Conservation (phyloP, 2,797 vertebrate species). For the Peromyscus aztecus region DNA sequence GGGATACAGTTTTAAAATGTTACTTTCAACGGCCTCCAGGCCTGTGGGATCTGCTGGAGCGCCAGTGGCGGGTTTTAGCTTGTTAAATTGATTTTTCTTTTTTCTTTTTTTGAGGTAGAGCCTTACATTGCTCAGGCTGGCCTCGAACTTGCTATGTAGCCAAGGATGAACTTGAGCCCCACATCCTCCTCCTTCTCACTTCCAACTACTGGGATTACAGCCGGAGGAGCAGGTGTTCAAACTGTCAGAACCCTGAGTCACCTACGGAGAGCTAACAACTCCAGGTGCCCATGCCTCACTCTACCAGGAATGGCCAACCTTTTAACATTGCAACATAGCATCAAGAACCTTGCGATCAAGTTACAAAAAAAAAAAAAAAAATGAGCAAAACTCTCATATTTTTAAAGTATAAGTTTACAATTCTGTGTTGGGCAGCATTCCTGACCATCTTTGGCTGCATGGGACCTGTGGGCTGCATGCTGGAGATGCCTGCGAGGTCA, state of each 20-base stretch:
- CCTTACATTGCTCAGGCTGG: not conserved
- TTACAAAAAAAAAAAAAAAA: not conserved
- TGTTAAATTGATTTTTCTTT: not conserved
- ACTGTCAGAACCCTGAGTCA: not conserved
- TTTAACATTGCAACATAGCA: not conserved
- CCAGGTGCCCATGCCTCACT: not conserved
- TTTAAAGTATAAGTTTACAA: not conserved
- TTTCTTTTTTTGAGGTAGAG: not conserved
- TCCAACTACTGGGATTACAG: not conserved
- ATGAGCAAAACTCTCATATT: not conserved
- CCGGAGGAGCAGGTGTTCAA: not conserved
- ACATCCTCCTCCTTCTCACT: not conserved
- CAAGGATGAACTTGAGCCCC: not conserved
- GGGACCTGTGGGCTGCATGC: not conserved
- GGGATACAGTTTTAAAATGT: fast-evolving
- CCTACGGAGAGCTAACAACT: not conserved
- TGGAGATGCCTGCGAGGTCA: not conserved
- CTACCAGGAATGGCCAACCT: not conserved
- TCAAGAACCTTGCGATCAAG: not conserved
- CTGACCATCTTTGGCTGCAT: not conserved
- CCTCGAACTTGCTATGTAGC: not conserved
- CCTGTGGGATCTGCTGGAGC: not conserved
- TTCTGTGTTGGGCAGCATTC: not conserved
- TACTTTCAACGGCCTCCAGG: not conserved
- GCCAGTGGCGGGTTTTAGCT: not conserved